Evolutionary conservation across 2,888 invertebrate genomes (phyloP).

Genomic region (Trachelus stipa): DNA sequence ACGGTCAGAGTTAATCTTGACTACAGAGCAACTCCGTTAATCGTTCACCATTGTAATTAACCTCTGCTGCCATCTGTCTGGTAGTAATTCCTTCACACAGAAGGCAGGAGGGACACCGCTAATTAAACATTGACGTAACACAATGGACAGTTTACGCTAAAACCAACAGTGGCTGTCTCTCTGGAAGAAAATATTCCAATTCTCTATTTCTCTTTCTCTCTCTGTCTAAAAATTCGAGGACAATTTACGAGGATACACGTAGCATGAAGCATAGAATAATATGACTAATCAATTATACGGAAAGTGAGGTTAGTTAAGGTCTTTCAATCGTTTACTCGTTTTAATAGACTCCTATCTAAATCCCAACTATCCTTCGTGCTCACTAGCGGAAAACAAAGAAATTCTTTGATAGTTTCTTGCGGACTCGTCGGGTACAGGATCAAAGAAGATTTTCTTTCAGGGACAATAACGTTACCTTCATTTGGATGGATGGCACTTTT

Average conservation of each 20-base stretch:
- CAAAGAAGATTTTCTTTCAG: neutral
- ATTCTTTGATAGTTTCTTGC: neutral
- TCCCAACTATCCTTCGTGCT: neutral
- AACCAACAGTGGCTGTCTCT: neutral
- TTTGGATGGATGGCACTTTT: neutral
- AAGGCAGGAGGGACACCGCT: neutral
- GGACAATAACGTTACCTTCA: neutral
- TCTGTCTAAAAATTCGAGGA: conserved; percentile 1
- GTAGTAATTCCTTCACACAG: neutral
- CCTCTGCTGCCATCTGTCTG: conserved; percentile 20
- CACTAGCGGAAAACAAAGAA: neutral
- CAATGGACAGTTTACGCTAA: neutral
- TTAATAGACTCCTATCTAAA: neutral
- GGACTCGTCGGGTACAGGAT: neutral
- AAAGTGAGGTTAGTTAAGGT: neutral
- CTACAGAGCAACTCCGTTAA: conserved; percentile 13
- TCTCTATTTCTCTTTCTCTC: neutral
- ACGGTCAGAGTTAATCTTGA: neutral
- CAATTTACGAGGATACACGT: neutral
- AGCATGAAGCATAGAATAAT: neutral
- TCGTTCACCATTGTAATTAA: conserved; percentile 29
- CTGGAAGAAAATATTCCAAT: neutral
- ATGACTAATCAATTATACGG: neutral
- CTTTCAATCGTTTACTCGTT: neutral
- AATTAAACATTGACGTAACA: neutral